Conservation (phyloP, 2,888 invertebrate species). For the Phalera bucephala region DNA sequence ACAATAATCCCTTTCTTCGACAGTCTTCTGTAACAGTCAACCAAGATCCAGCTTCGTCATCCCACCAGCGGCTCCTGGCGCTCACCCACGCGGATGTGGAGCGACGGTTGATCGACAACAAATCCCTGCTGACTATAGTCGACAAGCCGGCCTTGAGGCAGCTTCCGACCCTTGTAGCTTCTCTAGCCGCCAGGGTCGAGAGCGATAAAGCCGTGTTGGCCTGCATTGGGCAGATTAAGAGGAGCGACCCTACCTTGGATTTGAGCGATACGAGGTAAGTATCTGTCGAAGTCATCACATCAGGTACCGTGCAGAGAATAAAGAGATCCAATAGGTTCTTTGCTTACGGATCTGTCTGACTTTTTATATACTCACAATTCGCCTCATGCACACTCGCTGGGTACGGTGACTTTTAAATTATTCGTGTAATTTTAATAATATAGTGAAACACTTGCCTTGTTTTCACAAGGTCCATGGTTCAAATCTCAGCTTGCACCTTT, state of each 20-base stretch:
- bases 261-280: slow-evolving; percentile 84
- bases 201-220: slow-evolving; percentile 94
- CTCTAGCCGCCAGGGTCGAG: slow-evolving; percentile 91
- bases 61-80: slow-evolving; percentile 94
- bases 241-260: slow-evolving; percentile 83
- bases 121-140: slow-evolving; percentile 92
- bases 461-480: no score
- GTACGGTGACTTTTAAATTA: no score
- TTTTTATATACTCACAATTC: no score
- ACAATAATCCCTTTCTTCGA: slow-evolving; percentile 1
- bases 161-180: slow-evolving; percentile 85
- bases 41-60: slow-evolving; percentile 91
- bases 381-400: no score
- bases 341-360: no score
- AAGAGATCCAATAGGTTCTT: no score
- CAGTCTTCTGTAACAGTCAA: slow-evolving; percentile 81
- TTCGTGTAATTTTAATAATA: no score
- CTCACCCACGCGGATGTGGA: slow-evolving; percentile 94
- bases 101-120: slow-evolving; percentile 95
- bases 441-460: no score
- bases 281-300: no score
- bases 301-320: no score
- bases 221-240: slow-evolving; percentile 86
- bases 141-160: slow-evolving; percentile 92
- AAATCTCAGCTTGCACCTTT: no score